phyloP scores from a whole-genome alignment of 2,113 vertebrate genomes.

The Xyliphius kryptos region DNA sequence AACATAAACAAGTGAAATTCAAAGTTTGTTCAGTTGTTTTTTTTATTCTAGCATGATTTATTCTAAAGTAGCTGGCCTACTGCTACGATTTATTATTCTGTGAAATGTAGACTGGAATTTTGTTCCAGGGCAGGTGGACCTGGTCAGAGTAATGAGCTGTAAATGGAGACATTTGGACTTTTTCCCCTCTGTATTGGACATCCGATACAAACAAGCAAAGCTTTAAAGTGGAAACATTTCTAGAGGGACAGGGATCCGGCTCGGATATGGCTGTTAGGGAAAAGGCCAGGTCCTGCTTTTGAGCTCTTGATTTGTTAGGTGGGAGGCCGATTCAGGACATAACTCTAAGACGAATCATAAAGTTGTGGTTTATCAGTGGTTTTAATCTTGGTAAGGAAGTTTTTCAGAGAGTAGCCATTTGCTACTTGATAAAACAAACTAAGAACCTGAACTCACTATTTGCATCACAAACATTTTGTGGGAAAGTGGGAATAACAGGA shows the following conservation, averaged over 20 bases:
- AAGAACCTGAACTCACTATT: slow-evolving; percentile 17
- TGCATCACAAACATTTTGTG: slow-evolving; percentile 16
- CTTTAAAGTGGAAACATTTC: slow-evolving; percentile 35
- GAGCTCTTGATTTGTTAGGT: slow-evolving; percentile 39
- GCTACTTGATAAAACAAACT: slow-evolving; percentile 33
- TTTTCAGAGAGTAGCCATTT: slow-evolving; percentile 23
- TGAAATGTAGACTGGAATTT: background rate
- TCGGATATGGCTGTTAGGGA: slow-evolving; percentile 15
- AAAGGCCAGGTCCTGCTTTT: slow-evolving; percentile 16
- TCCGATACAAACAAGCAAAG: slow-evolving; percentile 34
- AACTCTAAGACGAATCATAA: slow-evolving; percentile 23
- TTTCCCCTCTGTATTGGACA: slow-evolving; percentile 23
- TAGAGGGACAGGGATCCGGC: slow-evolving; percentile 27
- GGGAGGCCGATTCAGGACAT: slow-evolving; percentile 18
- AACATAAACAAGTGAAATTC: too few relatives aligned
- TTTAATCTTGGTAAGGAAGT: slow-evolving; percentile 37
- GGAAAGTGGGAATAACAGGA: too few relatives aligned
- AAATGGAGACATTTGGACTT: slow-evolving; percentile 21
- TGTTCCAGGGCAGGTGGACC: slow-evolving; percentile 28
- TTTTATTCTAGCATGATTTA: background rate
- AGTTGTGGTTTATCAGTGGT: slow-evolving; percentile 30
- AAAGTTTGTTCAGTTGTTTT: background rate
- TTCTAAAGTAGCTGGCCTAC: background rate
- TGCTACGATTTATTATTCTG: slow-evolving; percentile 2
- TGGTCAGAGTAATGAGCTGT: slow-evolving; percentile 29